Percentiles rank a stretch among this genome's conserved stretches.
Evolutionary conservation across 2,888 invertebrate genomes (phyloP).

Genomic region (Carpatolechia fugitivella): DNA sequence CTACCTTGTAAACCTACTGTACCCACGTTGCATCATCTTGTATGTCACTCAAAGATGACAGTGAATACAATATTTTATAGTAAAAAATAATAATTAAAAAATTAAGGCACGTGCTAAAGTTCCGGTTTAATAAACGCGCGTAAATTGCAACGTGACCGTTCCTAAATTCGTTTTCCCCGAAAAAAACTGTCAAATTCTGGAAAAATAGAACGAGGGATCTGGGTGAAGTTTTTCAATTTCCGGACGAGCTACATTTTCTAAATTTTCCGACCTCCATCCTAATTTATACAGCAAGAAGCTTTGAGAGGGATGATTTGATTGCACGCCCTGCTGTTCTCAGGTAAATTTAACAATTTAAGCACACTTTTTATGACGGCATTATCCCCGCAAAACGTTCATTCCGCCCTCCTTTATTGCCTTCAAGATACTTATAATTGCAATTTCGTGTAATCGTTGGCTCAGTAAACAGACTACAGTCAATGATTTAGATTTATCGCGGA

Average conservation of each 20-base stretch:
- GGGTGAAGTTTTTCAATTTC: constrained; percentile 76
- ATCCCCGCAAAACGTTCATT: constrained; percentile 53
- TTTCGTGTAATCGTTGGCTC: constrained; percentile 43
- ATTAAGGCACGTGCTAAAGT: constrained; percentile 20
- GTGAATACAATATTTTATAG: too few relatives aligned
- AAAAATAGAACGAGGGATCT: constrained; percentile 49
- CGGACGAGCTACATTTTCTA: constrained; percentile 65
- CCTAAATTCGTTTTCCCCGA: constrained; percentile 41
- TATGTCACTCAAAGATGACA: too few relatives aligned
- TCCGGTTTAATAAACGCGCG: constrained; percentile 35
- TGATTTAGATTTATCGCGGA: constrained; percentile 19
- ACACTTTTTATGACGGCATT: constrained; percentile 61
- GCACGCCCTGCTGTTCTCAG: constrained; percentile 65
- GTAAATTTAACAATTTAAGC: constrained; percentile 69
- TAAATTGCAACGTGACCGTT: constrained; percentile 44
- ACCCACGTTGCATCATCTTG: too few relatives aligned
- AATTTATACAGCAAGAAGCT: constrained; percentile 68
- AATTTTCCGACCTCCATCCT: constrained; percentile 63
- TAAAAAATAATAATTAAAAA: neutral
- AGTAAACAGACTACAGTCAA: constrained; percentile 35
- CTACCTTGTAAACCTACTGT: too few relatives aligned
- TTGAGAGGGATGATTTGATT: constrained; percentile 66
- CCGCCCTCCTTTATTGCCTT: constrained; percentile 44
- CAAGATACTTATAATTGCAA: constrained; percentile 53
- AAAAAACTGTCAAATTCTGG: constrained; percentile 60